Evolutionary conservation across 1,140 invertebrate species (phyloP).

Genomic region (Samia ricini): DNA sequence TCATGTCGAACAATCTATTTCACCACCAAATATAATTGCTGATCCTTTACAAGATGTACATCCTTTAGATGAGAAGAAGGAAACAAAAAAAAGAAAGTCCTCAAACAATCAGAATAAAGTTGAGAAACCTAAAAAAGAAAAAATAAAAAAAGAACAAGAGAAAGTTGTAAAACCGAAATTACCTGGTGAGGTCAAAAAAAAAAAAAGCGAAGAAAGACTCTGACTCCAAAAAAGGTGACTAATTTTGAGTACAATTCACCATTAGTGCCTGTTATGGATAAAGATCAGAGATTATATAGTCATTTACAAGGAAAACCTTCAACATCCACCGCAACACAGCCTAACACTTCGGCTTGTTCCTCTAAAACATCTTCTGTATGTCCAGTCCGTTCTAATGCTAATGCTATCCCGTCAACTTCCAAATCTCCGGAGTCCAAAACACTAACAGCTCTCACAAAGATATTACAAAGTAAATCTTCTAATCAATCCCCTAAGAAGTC

Average conservation of each 20-base stretch:
- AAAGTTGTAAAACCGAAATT: constrained; percentile 22
- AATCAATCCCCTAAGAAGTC: constrained; percentile 6
- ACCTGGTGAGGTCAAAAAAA: constrained; percentile 31
- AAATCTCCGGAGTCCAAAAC: not conserved
- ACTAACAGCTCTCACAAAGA: too few species aligned
- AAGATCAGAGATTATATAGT: constrained; percentile 6
- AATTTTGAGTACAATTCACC: constrained; percentile 56
- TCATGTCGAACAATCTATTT: constrained; percentile 25
- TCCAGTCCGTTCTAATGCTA: not conserved
- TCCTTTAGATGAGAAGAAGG: constrained; percentile 32
- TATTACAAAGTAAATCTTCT: too few species aligned
- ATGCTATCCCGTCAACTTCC: not conserved
- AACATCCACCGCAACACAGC: not conserved
- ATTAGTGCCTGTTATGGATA: constrained; percentile 38
- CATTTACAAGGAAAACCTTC: constrained; percentile 6
- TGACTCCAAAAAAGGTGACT: constrained; percentile 44
- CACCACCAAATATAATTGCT: not conserved
- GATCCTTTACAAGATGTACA: constrained; percentile 1
- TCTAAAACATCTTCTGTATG: not conserved
- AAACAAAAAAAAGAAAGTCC: constrained; percentile 55
- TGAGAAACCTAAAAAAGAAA: constrained; percentile 54
- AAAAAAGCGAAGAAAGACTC: constrained; percentile 56
- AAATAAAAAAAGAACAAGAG: constrained; percentile 40
- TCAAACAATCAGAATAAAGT: constrained; percentile 39
- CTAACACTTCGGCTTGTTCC: not conserved